Evolutionary conservation across 2,797 vertebrate species (phyloP).

Genomic region (Hypotaenidia okinawae): DNA sequence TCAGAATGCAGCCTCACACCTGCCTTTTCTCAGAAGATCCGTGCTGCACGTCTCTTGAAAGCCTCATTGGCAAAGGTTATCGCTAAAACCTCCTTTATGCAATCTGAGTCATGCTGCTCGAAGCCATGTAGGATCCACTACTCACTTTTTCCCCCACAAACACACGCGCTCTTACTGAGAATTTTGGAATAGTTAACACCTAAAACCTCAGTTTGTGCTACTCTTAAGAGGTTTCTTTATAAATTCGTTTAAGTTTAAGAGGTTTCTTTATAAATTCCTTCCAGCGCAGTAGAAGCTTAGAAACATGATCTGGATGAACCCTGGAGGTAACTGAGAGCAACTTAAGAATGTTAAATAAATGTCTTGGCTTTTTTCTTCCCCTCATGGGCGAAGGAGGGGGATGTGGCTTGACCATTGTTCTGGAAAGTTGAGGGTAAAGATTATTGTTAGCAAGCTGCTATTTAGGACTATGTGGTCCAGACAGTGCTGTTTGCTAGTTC

Average conservation of each 20-base stretch:
- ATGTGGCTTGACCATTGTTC: constrained; percentile 56
- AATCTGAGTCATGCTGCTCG: constrained; percentile 46
- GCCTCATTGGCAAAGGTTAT: constrained; percentile 39
- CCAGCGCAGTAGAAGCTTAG: background rate
- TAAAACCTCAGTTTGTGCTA: background rate
- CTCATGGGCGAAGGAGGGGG: background rate
- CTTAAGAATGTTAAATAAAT: background rate
- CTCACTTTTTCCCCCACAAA: constrained; percentile 56
- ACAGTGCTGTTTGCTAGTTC: background rate
- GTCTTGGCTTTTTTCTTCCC: background rate
- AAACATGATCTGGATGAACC: background rate
- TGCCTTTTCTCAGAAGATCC: constrained; percentile 43
- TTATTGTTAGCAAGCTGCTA: constrained; percentile 42
- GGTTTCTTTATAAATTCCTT: background rate
- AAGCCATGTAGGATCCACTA: background rate
- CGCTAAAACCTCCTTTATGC: background rate
- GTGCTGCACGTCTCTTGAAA: background rate
- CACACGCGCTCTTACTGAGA: background rate
- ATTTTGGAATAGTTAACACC: constrained; percentile 20
- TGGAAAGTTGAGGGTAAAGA: constrained; percentile 24
- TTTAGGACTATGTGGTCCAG: constrained; percentile 35
- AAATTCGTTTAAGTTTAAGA: background rate
- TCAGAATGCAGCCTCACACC: constrained; percentile 19
- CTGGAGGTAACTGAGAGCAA: background rate
- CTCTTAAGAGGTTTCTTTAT: background rate